A percentile compares a stretch with the other conserved stretches of the same genome.
These are phyloP conservation scores for Steinernema carpocapsae DNA, from an alignment of 2,888 invertebrate genomes.

Conservation along the genomic window DNA sequence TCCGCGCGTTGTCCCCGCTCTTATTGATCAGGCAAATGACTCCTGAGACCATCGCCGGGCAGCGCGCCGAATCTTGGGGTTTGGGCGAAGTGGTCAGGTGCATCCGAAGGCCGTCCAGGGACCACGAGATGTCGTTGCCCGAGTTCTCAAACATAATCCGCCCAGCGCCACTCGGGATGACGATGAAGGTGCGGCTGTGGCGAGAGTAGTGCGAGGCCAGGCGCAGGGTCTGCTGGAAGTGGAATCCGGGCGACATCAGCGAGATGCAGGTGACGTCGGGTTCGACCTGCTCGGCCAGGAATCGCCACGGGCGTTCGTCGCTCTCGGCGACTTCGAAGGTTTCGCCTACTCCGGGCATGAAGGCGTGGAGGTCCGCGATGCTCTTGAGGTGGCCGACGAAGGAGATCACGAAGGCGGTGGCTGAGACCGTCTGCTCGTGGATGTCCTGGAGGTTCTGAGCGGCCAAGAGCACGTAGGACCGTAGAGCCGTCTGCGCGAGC, in stretches of 20 bases:
- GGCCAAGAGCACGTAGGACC: not conserved
- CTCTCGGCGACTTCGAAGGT: not conserved
- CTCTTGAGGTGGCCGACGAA: not conserved
- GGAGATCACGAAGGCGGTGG: constrained; percentile 6
- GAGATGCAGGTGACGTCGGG: constrained; percentile 13
- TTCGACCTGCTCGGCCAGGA: constrained; percentile 15
- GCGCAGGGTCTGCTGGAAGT: constrained; percentile 23
- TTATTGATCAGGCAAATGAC: not conserved
- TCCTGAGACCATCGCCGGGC: not conserved
- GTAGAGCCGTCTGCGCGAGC: constrained; percentile 11
- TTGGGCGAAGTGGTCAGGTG: not conserved
- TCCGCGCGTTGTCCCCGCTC: not conserved
- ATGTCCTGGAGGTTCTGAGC: constrained; percentile 8
- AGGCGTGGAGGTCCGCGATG: constrained; percentile 3
- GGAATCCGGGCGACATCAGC: constrained; percentile 10
- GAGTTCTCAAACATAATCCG: not conserved
- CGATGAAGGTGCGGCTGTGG: not conserved
- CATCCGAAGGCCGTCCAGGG: not conserved
- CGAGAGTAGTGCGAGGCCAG: not conserved
- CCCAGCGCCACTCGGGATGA: not conserved
- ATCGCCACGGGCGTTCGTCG: not conserved
- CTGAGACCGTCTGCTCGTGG: not conserved
- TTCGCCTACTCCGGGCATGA: constrained; percentile 20
- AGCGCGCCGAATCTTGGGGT: not conserved
- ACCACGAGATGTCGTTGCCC: constrained; percentile 1